These are phyloP conservation scores for Meandrusa payeni DNA, from an alignment of 2,888 invertebrate genomes.

Conservation along the genomic window DNA sequence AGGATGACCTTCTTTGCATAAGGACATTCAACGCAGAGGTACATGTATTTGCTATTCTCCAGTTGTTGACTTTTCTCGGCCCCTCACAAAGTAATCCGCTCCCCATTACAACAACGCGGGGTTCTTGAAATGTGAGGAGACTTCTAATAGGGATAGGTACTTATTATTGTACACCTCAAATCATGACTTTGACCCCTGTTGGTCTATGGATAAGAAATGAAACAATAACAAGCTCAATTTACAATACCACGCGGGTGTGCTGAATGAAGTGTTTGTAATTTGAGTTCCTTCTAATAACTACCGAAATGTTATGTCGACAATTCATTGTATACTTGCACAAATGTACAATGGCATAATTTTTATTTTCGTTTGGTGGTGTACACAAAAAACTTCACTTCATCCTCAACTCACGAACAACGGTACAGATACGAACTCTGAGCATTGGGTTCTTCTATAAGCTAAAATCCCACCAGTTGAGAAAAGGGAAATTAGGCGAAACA, in stretches of 20 bases:
- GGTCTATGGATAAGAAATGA: conserved; percentile 6
- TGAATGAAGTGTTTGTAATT: conserved; percentile 12
- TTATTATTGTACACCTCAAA: conserved; percentile 2
- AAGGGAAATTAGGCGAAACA: too few species aligned
- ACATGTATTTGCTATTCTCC: conserved; percentile 11
- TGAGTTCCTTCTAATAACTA: conserved; percentile 11
- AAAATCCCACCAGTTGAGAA: too few species aligned
- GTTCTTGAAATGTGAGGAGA: conserved; percentile 11
- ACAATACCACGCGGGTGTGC: conserved; percentile 1
- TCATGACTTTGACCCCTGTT: conserved; percentile 7
- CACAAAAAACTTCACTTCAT: too few species aligned
- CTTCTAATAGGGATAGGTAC: neutral
- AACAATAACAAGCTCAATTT: conserved; percentile 14
- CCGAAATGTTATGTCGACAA: neutral
- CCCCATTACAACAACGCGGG: neutral
- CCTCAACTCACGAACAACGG: too few species aligned
- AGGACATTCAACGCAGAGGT: conserved; percentile 5
- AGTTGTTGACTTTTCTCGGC: conserved; percentile 13
- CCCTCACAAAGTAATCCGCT: conserved; percentile 4
- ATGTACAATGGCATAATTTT: too few species aligned
- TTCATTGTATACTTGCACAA: neutral
- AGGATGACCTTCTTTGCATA: conserved; percentile 6
- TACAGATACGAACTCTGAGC: too few species aligned
- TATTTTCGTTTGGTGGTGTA: too few species aligned
- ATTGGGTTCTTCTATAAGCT: too few species aligned